These are phyloP conservation scores for Hirtodrosophila cameraria DNA, from an alignment of 2,888 invertebrate genomes.

Conservation along the genomic window DNA sequence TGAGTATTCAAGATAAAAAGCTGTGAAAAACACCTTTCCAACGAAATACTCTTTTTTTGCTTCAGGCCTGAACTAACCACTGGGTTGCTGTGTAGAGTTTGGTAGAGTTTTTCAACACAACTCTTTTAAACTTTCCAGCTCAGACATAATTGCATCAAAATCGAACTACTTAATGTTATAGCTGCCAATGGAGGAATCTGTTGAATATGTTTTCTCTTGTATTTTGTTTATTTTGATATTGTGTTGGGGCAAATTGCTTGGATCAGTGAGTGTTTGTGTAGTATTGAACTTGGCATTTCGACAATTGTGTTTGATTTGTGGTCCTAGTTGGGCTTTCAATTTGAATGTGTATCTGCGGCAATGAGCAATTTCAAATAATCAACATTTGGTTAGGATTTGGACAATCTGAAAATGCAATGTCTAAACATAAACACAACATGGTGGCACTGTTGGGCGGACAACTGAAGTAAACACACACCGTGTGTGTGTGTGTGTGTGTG, in stretches of 20 bases:
- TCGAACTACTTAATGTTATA: too few relatives aligned
- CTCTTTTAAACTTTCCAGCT: too few relatives aligned
- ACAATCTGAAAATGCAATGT: conserved; percentile 51
- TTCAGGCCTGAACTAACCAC: too few relatives aligned
- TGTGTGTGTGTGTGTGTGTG: conserved; percentile 3
- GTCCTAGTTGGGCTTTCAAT: conserved; percentile 21
- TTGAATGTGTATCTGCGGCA: conserved; percentile 35
- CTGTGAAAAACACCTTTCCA: too few relatives aligned
- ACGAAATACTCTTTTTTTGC: too few relatives aligned
- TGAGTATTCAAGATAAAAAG: too few relatives aligned
- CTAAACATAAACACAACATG: conserved; percentile 56
- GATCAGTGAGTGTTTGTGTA: conserved; percentile 22
- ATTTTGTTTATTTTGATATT: too few relatives aligned
- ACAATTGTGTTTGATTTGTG: conserved; percentile 56
- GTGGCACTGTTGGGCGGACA: conserved; percentile 27
- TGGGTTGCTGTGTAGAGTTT: too few relatives aligned
- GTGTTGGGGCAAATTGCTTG: not conserved
- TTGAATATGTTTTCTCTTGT: too few relatives aligned
- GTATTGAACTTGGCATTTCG: conserved; percentile 64
- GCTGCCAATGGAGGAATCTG: too few relatives aligned
- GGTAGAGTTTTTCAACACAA: too few relatives aligned
- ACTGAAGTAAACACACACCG: conserved; percentile 55
- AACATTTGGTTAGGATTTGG: conserved; percentile 59
- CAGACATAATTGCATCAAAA: too few relatives aligned
- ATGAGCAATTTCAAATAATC: conserved; percentile 49